These are phyloP conservation scores for Drosophila athabasca DNA, from an alignment of 1,140 invertebrate species.

Conservation along the genomic window DNA sequence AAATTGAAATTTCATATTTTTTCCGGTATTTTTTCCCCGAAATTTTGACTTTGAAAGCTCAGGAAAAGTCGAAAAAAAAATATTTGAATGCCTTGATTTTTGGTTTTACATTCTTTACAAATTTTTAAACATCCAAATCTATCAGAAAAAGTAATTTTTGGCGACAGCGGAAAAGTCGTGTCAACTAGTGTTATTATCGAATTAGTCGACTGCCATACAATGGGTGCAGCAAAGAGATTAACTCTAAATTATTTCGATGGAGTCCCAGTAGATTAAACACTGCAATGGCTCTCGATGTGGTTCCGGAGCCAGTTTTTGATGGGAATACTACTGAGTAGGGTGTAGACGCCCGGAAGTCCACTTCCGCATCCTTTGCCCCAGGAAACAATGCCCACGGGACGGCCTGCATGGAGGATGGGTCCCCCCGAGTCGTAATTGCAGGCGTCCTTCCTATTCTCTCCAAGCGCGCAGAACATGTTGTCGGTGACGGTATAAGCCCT, in stretches of 20 bases:
- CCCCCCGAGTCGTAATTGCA: slow-evolving; percentile 68
- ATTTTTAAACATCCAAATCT: too few relatives aligned
- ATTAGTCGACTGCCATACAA: too few relatives aligned
- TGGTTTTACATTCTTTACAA: too few relatives aligned
- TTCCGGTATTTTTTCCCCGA: too few relatives aligned
- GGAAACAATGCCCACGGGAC: slow-evolving; percentile 84
- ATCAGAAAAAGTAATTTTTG: too few relatives aligned
- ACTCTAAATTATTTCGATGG: slow-evolving; percentile 6
- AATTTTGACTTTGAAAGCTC: too few relatives aligned
- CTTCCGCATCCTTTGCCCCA: slow-evolving; percentile 85
- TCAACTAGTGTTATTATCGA: too few relatives aligned
- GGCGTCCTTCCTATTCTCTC: slow-evolving; percentile 48
- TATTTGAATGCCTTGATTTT: too few relatives aligned
- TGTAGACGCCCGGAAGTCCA: slow-evolving; percentile 86
- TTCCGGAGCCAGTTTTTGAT: slow-evolving; percentile 40
- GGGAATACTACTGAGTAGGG: slow-evolving; percentile 29
- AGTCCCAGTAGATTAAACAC: background rate
- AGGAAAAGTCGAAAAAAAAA: too few relatives aligned
- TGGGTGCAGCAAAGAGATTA: too few relatives aligned
- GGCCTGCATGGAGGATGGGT: slow-evolving; percentile 35
- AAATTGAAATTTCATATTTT: too few relatives aligned
- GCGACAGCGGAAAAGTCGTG: too few relatives aligned
- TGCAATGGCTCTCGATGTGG: slow-evolving; percentile 29
- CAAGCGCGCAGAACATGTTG: slow-evolving; percentile 84
- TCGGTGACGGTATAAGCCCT: slow-evolving; percentile 15